phyloP scores from a whole-genome alignment of 2,113 vertebrate species.

The Ctenomys sociabilis region DNA sequence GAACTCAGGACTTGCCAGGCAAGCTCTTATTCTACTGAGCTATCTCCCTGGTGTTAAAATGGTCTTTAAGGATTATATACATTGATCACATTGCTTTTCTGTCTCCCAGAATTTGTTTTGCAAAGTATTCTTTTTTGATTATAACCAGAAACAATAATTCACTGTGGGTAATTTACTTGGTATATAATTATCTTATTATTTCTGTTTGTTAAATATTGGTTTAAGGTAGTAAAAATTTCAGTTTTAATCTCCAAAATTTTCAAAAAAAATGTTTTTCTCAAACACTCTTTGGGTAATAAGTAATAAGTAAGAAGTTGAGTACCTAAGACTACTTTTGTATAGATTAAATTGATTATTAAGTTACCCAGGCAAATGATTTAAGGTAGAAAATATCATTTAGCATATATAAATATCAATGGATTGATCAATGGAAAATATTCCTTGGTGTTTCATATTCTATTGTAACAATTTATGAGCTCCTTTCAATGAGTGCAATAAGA shows the following conservation, averaged over 20 bases:
- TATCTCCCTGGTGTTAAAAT: too few species aligned
- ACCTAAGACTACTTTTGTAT: not conserved
- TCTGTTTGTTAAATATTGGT: slow-evolving; percentile 29
- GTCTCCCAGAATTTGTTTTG: slow-evolving; percentile 43
- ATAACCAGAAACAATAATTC: slow-evolving; percentile 43
- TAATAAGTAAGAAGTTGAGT: not conserved
- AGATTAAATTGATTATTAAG: not conserved
- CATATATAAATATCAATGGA: not conserved
- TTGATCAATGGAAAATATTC: not conserved
- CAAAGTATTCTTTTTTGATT: slow-evolving; percentile 41
- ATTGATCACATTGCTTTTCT: not conserved
- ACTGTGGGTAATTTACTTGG: not conserved
- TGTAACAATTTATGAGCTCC: not conserved
- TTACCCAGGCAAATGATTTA: not conserved
- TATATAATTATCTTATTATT: slow-evolving; percentile 9
- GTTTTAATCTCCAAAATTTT: not conserved
- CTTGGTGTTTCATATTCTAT: not conserved
- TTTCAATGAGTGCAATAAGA: not conserved
- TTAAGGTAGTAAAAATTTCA: slow-evolving; percentile 10
- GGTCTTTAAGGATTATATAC: slow-evolving; percentile 31
- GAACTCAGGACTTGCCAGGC: too few species aligned
- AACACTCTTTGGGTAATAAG: not conserved
- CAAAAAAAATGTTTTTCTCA: not conserved
- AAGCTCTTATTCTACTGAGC: too few species aligned
- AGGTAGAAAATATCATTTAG: not conserved